Evolutionary conservation across 2,888 invertebrate species (phyloP).

Genomic region (Orchesella flavescens): DNA sequence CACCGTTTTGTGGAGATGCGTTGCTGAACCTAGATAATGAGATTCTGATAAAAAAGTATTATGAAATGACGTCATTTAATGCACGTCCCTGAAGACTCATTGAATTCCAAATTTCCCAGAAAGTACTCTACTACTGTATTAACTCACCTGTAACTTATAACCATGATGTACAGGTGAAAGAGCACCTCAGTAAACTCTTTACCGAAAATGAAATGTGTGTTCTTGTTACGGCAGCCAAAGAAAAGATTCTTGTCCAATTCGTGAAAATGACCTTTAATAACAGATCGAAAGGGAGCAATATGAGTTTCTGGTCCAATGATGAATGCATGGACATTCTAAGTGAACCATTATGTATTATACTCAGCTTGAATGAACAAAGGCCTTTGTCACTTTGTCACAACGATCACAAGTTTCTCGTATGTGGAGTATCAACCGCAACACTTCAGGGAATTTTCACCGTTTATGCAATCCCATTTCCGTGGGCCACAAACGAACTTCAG

Average conservation of each 20-base stretch:
- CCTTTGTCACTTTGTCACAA: too few species aligned
- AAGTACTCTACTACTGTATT: too few species aligned
- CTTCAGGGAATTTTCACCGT: too few species aligned
- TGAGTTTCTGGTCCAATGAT: conserved; percentile 98
- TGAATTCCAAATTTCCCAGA: too few species aligned
- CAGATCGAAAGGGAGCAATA: conserved; percentile 92
- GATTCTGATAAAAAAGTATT: too few species aligned
- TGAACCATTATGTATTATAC: conserved; percentile 64
- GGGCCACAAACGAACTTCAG: too few species aligned
- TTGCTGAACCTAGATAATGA: conserved; percentile 83
- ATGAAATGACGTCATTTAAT: too few species aligned
- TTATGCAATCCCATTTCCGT: too few species aligned
- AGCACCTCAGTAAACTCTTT: conserved; percentile 89
- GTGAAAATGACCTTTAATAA: conserved; percentile 80
- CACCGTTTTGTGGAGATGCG: conserved; percentile 88
- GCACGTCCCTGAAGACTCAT: too few species aligned
- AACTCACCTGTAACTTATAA: conserved; percentile 88
- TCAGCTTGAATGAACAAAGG: too few species aligned
- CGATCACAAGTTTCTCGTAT: too few species aligned
- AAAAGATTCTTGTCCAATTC: conserved; percentile 80
- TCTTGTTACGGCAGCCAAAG: conserved; percentile 90
- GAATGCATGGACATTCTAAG: conserved; percentile 82
- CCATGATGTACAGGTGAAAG: conserved; percentile 95
- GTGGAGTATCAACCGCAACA: too few species aligned
- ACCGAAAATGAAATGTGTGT: conserved; percentile 88